Evolutionary conservation across 2,888 invertebrate species (phyloP).

Genomic region (Caenorhabditis angaria): DNA sequence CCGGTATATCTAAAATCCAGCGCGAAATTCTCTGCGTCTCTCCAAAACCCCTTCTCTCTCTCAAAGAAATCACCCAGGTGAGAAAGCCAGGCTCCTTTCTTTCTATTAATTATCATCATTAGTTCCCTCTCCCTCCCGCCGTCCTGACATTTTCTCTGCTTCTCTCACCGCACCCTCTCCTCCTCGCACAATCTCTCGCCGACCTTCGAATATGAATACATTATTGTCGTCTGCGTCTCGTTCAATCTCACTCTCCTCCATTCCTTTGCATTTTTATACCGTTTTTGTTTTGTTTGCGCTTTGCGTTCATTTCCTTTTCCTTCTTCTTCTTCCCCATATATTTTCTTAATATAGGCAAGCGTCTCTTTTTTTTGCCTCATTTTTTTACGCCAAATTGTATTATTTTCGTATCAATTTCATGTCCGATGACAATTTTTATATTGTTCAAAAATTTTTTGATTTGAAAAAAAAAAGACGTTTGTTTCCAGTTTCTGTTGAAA

Average conservation of each 20-base stretch:
- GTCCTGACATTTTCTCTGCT: too few relatives aligned
- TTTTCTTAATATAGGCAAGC: background rate
- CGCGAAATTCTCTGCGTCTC: too few relatives aligned
- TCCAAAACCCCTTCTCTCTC: too few relatives aligned
- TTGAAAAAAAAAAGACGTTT: too few relatives aligned
- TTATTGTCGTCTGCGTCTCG: conserved; percentile 21
- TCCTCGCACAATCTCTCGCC: conserved; percentile 9
- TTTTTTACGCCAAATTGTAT: conserved; percentile 13
- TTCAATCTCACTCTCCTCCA: conserved; percentile 16
- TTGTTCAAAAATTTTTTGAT: too few relatives aligned
- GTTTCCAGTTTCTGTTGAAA: too few relatives aligned
- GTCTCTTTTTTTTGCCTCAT: conserved; percentile 13
- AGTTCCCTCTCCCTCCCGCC: conserved; percentile 17
- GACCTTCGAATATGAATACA: conserved; percentile 4
- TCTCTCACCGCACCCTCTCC: conserved; percentile 27
- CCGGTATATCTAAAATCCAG: too few relatives aligned
- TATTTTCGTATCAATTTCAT: too few relatives aligned
- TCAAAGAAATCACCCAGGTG: too few relatives aligned
- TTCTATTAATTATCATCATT: conserved; percentile 12
- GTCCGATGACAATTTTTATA: too few relatives aligned
- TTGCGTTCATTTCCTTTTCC: conserved; percentile 9
- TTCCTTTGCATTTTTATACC: conserved; percentile 27
- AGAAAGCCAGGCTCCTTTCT: too few relatives aligned
- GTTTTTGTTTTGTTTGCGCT: too few relatives aligned
- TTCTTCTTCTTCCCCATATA: conserved; percentile 11